Base-by-base conservation (phyloP, 2,888 invertebrate species). In the Bibio marci region DNA sequence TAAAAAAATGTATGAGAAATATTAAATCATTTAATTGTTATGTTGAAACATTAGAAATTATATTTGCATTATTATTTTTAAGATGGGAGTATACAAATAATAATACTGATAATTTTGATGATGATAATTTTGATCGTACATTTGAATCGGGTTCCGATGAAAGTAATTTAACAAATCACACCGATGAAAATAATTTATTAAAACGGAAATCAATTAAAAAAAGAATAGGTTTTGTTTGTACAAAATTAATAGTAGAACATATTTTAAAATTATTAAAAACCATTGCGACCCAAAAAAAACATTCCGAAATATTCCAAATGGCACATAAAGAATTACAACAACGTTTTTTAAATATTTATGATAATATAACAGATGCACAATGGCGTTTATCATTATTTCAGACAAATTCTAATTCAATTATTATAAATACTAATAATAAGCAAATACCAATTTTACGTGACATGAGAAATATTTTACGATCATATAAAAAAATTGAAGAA, bases 41-140 rank as follows among this genome's bases (percentile, higher is more conserved):
- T 25, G 18, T 33, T 27, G 27, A 52, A 19, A 42, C 59, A 3
- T 42, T 61, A 4, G 54, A 56, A 43, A 56, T 58, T 30, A 52
- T 59, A 3, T 55, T 59, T 33, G 52, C 52, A 6, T 43, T 60
- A 27, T 46, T 57, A 1, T 59, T 58, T 33, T 39, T 61, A 27
- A 54, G 60, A 2, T 59, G 58, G 58, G 61, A 61, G 31, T 53
- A 59, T 40, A 42, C 60, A n/a, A n/a, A n/a, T n/a, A n/a, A n/a
- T n/a, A n/a, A n/a, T 4, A 30, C n/a, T 34, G n/a, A 11, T 2
- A 17, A n/a, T 19, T 27, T 27, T 5, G 14, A 13, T 37, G 17
- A 22, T 22, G 8, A 6, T 22, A 8, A 22, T 22, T 22, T 22
- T 22, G 22, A 22, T 22, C 22, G 22, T 22, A 22, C 22, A 4